Conservation (phyloP, 2,888 invertebrate genomes). For the Drosophila emarginata region DNA sequence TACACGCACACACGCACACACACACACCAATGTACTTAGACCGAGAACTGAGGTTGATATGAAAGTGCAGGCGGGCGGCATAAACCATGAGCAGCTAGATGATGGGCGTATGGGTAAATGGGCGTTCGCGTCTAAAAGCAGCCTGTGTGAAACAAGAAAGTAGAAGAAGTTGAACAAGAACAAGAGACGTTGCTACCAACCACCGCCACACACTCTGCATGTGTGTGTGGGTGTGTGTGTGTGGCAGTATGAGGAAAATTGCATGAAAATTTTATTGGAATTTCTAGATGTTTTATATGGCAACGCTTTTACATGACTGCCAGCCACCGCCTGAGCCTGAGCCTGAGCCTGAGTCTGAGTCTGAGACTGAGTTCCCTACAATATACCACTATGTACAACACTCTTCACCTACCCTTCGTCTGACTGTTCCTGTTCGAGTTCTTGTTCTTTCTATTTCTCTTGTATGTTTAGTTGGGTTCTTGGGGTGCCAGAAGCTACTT, state of each 20-base stretch:
- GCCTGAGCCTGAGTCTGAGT: slow-evolving; percentile 11
- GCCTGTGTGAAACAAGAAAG: slow-evolving; percentile 13
- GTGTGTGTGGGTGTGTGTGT: background rate
- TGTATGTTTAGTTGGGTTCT: slow-evolving; percentile 21
- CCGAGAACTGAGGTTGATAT: slow-evolving; percentile 1
- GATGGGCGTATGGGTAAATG: slow-evolving; percentile 19
- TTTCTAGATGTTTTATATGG: slow-evolving; percentile 51
- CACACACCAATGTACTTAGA: slow-evolving; percentile 7
- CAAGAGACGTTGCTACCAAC: slow-evolving; percentile 3
- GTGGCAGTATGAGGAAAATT: slow-evolving; percentile 40
- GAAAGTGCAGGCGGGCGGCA: slow-evolving; percentile 24
- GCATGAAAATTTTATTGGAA: slow-evolving; percentile 58
- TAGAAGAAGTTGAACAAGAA: background rate
- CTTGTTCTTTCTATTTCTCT: slow-evolving; percentile 14
- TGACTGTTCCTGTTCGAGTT: background rate
- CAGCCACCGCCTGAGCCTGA: slow-evolving; percentile 42
- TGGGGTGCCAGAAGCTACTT: slow-evolving; percentile 47
- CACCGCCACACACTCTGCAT: slow-evolving; percentile 29
- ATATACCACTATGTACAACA: no score
- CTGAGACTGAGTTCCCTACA: background rate
- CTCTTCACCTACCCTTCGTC: background rate
- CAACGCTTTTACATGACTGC: slow-evolving; percentile 52
- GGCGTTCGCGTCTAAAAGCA: slow-evolving; percentile 8
- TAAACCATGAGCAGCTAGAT: slow-evolving; percentile 37
- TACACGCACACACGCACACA: slow-evolving; percentile 6